These are phyloP conservation scores for Hypsopygia costalis DNA, from an alignment of 2,888 invertebrate species.

Conservation along the genomic window DNA sequence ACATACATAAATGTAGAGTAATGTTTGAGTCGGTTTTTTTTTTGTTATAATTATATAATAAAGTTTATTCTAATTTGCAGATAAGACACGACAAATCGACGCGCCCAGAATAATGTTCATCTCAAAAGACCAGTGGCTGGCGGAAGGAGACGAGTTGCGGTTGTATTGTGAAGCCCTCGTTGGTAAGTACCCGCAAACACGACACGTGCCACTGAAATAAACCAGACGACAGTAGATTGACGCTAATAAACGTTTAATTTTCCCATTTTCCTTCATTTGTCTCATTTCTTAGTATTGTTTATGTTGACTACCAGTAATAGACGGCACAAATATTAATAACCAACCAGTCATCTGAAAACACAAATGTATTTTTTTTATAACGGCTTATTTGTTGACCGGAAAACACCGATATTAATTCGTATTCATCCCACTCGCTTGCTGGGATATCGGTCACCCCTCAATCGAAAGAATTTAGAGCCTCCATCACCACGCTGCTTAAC, in stretches of 20 bases:
- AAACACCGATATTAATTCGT: too few species aligned
- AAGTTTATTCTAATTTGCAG: constrained; percentile 53
- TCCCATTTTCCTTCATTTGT: background rate
- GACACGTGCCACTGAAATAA: background rate
- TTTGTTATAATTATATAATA: too few species aligned
- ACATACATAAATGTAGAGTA: too few species aligned
- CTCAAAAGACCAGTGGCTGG: constrained; percentile 83
- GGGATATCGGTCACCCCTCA: too few species aligned
- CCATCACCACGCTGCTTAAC: too few species aligned
- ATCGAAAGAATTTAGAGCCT: too few species aligned
- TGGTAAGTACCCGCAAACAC: constrained; percentile 68
- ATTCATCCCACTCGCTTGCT: too few species aligned
- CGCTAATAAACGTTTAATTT: background rate
- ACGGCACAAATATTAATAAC: too few species aligned
- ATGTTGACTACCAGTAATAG: background rate
- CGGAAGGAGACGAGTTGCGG: constrained; percentile 82
- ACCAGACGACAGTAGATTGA: background rate
- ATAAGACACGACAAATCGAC: constrained; percentile 77
- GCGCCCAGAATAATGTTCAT: constrained; percentile 84
- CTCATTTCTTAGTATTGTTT: background rate
- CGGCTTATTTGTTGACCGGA: too few species aligned
- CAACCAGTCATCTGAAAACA: too few species aligned
- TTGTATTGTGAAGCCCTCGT: constrained; percentile 90
- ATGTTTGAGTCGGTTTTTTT: too few species aligned
- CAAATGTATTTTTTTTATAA: too few species aligned